Evolutionary conservation across 2,888 invertebrate species (phyloP), one percentile per base, ranked within the genome.

Genomic region (Ischnura elegans): DNA sequence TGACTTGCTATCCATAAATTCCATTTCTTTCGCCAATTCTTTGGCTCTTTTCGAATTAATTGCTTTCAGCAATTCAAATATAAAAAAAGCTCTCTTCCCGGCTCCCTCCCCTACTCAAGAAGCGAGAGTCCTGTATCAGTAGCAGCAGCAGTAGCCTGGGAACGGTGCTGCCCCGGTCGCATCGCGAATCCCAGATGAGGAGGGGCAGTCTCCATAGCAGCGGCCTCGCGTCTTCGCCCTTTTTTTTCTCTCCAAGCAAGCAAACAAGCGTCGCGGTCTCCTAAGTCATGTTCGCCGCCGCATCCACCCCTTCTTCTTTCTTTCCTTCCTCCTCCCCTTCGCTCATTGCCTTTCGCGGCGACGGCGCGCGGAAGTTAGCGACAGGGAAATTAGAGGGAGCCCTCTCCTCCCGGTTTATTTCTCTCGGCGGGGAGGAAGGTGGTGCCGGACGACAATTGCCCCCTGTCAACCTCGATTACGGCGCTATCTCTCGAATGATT

Each of bases 401-500:
- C n/a, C n/a, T n/a, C n/a, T n/a, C n/a, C 76, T 76, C 8, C 29
- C 16, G 36, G 76, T 76, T 76, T 76, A 76, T 76, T 76, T 16
- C 76, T 16, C 76, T 76, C 76, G 16, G 76, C 25, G 76, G 76
- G 36, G 36, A n/a, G n/a, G 16, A 76, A 76, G 76, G 76, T 76
- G 76, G 76, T 76, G 76, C 10, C 29, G 16, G 76, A 36, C 76
- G 76, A 36, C 76, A 76, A 76, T 76, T 76, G 76, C 76, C 76
- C 76, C 16, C 76, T 76, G 76, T 76, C 76, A 36, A 76, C 76
- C 36, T 36, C 36, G 76, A 76, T 76, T 76, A 76, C 76, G 29
- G 16, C 29, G 16, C 36, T 36, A 76, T 36, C 36, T 76, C 36
- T 10, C 1, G 76, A 76, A 29, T 76, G 76, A 76, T 76, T 76